Base-by-base conservation (phyloP, 2,113 vertebrate genomes). In the Leuciscus idus region DNA sequence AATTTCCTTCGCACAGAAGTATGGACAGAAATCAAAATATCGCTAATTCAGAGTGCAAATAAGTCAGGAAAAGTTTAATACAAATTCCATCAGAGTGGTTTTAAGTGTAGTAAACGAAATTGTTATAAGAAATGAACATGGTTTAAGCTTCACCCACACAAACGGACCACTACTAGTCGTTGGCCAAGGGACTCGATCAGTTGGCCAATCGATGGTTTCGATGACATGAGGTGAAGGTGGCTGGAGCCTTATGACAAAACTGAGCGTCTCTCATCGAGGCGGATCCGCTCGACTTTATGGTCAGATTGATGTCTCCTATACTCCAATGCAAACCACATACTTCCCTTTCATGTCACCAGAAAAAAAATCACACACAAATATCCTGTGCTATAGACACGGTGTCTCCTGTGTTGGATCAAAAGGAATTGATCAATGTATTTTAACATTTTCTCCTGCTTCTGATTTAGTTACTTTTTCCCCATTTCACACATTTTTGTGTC, bases 101-200 rank as follows among this genome's bases (percentile, higher is more conserved):
- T 77, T 77, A 19, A 55, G 21, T 55, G 48, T 55, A 52, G 0
- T 77, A 4, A 12, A 30, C 1, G 4, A 23, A 70, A 62, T 9
- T 61, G 2, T 57, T 17, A 70, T 48, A 62, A 4, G 4, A 23
- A 36, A 72, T 72, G 3, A 70, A 70, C 8, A 23, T 70, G 66
- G 66, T 36, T 68, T 36, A 36, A 19, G 30, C 33, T 36, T 12
- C 4, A 19, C 70, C 7, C 50, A 62, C 50, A 74, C 6, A 61
- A 6, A 48, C n/a, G 36, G 39, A 64, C 1, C 74, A 85, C 36
- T 23, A 6, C n/a, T 68, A 84, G n/a, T 52, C 36, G 33, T 83
- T 52, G 28, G 86, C 75, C 79, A n/a, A 59, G 81, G 82, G 87
- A 87, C 84, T 91, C 89, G 4, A 89, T 93, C 87, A 46, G 79